These are phyloP conservation scores for Drosophila paracracens DNA, from an alignment of 2,888 invertebrate species.

Conservation along the genomic window DNA sequence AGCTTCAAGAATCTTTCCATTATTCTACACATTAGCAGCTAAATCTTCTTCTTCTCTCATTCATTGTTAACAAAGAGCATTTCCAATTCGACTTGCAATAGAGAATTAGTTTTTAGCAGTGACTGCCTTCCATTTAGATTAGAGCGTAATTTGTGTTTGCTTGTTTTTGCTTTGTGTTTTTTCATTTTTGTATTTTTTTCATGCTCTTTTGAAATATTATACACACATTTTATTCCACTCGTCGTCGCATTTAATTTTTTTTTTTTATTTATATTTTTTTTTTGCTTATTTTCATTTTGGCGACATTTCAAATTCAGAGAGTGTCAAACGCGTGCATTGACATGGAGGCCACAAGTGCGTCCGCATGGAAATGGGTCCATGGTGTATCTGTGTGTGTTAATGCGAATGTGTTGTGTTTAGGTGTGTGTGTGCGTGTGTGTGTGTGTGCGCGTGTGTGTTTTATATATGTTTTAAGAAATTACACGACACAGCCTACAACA, in stretches of 20 bases:
- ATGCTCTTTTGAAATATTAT: slow-evolving; percentile 37
- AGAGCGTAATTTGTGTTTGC: slow-evolving; percentile 46
- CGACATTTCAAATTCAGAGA: slow-evolving; percentile 71
- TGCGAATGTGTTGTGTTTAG: slow-evolving; percentile 14
- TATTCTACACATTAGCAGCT: background rate
- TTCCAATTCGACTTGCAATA: background rate
- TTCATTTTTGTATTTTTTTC: slow-evolving; percentile 13
- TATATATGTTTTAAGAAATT: slow-evolving; percentile 53
- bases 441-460: background rate
- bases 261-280: background rate
- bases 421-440: background rate
- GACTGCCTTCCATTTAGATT: slow-evolving; percentile 44
- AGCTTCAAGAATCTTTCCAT: background rate
- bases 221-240: slow-evolving; percentile 30
- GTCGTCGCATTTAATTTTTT: slow-evolving; percentile 6
- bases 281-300: slow-evolving; percentile 65
- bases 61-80: slow-evolving; percentile 10
- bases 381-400: slow-evolving; percentile 17
- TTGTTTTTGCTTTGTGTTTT: slow-evolving; percentile 17
- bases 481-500: slow-evolving; percentile 47
- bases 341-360: slow-evolving; percentile 72
- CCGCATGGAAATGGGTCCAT: slow-evolving; percentile 17
- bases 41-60: background rate
- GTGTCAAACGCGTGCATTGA: slow-evolving; percentile 76
- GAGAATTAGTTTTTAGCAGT: background rate